Conservation (phyloP, 1,140 invertebrate species). For the Cyclina sinensis region DNA sequence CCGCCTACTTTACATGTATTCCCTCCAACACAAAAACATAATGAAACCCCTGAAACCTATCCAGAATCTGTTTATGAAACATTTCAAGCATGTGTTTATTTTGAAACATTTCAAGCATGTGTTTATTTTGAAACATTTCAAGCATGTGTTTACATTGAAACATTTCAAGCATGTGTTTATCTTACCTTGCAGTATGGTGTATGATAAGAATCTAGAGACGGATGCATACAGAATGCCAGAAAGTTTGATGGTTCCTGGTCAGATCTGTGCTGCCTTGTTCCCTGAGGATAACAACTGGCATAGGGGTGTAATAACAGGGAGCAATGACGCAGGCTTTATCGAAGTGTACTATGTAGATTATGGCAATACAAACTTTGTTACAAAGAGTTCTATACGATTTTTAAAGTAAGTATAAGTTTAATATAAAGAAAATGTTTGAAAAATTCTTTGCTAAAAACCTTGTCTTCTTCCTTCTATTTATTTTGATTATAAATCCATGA, state of each 20-base stretch:
- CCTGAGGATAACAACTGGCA: conserved; percentile 85
- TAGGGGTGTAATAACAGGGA: conserved; percentile 78
- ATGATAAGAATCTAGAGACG: conserved; percentile 55
- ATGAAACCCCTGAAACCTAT: neutral
- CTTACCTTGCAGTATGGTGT: conserved; percentile 59
- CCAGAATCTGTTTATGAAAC: neutral
- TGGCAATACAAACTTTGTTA: conserved; percentile 81
- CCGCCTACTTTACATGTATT: too few relatives aligned
- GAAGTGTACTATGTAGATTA: conserved; percentile 85
- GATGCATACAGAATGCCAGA: conserved; percentile 78
- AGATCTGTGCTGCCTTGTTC: conserved; percentile 81
- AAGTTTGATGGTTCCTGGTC: conserved; percentile 76
- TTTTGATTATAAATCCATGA: too few relatives aligned
- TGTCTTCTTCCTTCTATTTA: too few relatives aligned
- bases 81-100: too few relatives aligned
- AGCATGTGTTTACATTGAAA: too few relatives aligned
- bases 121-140: too few relatives aligned
- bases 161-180: too few relatives aligned
- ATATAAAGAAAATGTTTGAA: too few relatives aligned
- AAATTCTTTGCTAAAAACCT: too few relatives aligned
- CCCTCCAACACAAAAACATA: too few relatives aligned
- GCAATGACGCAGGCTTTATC: conserved; percentile 53
- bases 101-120: too few relatives aligned
- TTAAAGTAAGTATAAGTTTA: conserved; percentile 78
- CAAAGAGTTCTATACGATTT: conserved; percentile 72